These are phyloP conservation scores for Calliphora vomitoria DNA, from an alignment of 2,888 invertebrate genomes.

Conservation along the genomic window DNA sequence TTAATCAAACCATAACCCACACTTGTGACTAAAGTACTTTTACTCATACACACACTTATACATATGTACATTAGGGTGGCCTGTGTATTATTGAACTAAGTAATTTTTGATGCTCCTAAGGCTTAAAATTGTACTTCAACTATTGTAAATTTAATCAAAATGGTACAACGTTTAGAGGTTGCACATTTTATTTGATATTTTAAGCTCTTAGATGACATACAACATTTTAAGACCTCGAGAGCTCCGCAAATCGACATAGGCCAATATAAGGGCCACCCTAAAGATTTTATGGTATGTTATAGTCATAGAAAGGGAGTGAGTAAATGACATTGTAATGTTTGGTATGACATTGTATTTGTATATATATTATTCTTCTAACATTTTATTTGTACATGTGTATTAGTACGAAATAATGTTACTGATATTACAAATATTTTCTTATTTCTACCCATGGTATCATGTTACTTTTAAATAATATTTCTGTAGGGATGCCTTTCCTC, in stretches of 20 bases:
- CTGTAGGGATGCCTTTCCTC: not conserved
- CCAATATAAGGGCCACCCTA: no score
- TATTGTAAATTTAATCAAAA: no score
- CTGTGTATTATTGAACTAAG: no score
- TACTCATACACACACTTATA: not conserved
- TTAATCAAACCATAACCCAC: conserved; percentile 20
- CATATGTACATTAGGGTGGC: no score
- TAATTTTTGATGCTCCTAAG: no score
- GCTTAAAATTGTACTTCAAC: no score
- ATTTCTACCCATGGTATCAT: not conserved
- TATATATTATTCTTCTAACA: not conserved
- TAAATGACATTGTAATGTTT: conserved; percentile 31
- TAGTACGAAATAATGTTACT: not conserved
- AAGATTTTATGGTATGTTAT: not conserved
- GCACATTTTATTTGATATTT: no score
- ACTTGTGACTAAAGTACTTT: not conserved
- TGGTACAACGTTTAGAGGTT: no score
- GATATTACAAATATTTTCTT: not conserved
- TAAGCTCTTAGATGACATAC: no score
- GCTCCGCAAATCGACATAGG: no score
- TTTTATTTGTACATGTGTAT: not conserved
- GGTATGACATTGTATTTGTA: conserved; percentile 1
- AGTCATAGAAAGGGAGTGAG: not conserved
- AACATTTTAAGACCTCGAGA: no score
- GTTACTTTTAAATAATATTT: not conserved